Base-by-base conservation (phyloP, 2,797 vertebrate species). In the Garrulus glandarius region DNA sequence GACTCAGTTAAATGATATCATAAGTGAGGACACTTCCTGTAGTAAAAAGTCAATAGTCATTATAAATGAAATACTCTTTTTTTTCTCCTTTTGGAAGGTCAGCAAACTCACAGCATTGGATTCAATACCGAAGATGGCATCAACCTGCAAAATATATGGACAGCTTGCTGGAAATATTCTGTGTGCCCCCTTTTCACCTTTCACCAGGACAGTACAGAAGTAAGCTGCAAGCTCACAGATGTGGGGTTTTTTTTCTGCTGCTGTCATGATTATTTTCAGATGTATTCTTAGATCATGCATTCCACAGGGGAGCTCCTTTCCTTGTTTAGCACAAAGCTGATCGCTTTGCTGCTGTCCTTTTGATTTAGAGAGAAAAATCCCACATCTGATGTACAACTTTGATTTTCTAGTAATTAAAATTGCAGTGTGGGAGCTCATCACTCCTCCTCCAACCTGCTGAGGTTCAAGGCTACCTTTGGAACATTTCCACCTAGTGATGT, bases 341-440 rank as follows among this genome's bases (percentile, higher is more conserved):
- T 80, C 0, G 0, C 43, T 96, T 93, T 92, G 70, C 70, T 89
- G 83, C 70, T 88, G 77, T 91, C 57, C 55, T 92, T 97, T 96
- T 90, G 89, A 92, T 94, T 93, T 67, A 85, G 68, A 72, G 44
- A 61, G 41, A 95, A 95, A 92, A 94, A 83, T 79, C 72, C 61
- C 65, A 36, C 13, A 13, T 87, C 88, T 96, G 91, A 85, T 91
- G 87, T 78, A 59, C 27, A 84, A 29, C 85, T 94, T 97, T 96
- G 92, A 76, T 95, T 96, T 94, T 78, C 36, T 64, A 17, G 50
- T 95, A 97, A 95, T 97, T 96, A 93, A 82, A 93, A 91, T 80
- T 84, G 39, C 46, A 67, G 10, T 87, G 52, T 76, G 72, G 68
- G 69, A 93, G 29, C 84, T 96, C 55, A 46, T 71, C 29, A 52